A percentile compares a stretch with the other conserved stretches of the same genome.
Evolutionary conservation across 2,113 vertebrate genomes (phyloP).

Genomic region (Anhinga anhinga): DNA sequence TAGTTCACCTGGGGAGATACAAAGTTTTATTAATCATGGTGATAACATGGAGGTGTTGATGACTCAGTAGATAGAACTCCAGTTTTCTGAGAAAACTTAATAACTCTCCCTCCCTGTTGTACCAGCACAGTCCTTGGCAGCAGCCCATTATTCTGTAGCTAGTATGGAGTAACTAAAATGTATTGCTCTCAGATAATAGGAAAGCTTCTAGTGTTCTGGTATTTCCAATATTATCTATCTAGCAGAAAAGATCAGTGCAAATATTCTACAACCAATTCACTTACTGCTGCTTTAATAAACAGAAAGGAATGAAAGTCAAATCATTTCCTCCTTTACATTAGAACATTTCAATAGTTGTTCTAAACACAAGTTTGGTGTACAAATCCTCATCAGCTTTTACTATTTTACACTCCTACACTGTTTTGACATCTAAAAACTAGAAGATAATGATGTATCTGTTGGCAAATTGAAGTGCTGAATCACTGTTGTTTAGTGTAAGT

Average conservation of each 20-base stretch:
- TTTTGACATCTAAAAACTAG: constrained; percentile 19
- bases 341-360: background rate
- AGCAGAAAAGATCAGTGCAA: background rate
- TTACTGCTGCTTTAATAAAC: background rate
- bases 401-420: constrained; percentile 22
- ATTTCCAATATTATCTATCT: background rate
- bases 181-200: background rate
- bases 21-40: background rate
- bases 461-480: constrained; percentile 38
- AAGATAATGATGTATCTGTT: constrained; percentile 26
- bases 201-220: background rate
- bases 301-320: background rate
- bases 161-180: background rate
- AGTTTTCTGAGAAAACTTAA: background rate
- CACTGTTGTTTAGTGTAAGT: constrained; percentile 2
- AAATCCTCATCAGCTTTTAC: constrained; percentile 4
- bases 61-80: background rate
- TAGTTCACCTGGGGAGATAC: background rate
- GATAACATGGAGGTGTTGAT: background rate
- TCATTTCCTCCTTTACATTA: background rate
- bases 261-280: background rate
- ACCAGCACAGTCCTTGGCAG: background rate
- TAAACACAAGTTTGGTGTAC: background rate
- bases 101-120: background rate
- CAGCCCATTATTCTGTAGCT: background rate